Base-by-base conservation (phyloP, 1,140 invertebrate species). In the Drosophila azteca region DNA sequence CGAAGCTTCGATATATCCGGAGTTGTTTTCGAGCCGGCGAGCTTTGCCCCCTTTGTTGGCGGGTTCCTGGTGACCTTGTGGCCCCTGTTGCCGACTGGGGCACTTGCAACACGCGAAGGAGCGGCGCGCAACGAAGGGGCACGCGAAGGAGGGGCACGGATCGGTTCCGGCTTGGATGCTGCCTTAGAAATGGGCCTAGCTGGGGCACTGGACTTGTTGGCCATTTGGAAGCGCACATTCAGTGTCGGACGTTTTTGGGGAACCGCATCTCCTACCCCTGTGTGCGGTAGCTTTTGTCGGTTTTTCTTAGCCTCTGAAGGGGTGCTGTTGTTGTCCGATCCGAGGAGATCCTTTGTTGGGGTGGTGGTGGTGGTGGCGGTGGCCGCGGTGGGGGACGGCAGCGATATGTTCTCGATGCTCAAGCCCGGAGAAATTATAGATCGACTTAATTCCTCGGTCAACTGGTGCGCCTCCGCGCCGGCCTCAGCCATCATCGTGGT, bases 351-450 rank as follows among this genome's bases (percentile, higher is more conserved):
- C 24, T 35, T 26, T 20, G 13, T n/a, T n/a, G n/a, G n/a, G n/a
- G n/a, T n/a, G n/a, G n/a, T n/a, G n/a, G n/a, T 17, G 3, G 69
- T 20, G 15, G 22, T 13, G 6, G 24, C 3, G 24, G 5, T 20
- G 15, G 29, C 15, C 8, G 22, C 13, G 5, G 24, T 5, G 24
- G 5, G n/a, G 15, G 29, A 13, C 8, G 69, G 70, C 6, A 65
- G 24, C 3, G 39, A 43, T 9, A 49, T 11, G 0, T 67, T 58
- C 0, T 26, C 8, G 0, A 73, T 24, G 15, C 60, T 76, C n/a
- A 82, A 55, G 51, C 82, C 83, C 52, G 87, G 70, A 0, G 35
- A 53, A 43, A 54, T 78, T 88, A 87, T 88, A 8, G 74, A 82
- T 11, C 75, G 78, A 24, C 78, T 63, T 0, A 87, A 43, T 2